Evolutionary conservation across 2,888 invertebrate genomes (phyloP), one percentile per base, ranked within the genome.

Genomic region (Polydesmus complanatus): DNA sequence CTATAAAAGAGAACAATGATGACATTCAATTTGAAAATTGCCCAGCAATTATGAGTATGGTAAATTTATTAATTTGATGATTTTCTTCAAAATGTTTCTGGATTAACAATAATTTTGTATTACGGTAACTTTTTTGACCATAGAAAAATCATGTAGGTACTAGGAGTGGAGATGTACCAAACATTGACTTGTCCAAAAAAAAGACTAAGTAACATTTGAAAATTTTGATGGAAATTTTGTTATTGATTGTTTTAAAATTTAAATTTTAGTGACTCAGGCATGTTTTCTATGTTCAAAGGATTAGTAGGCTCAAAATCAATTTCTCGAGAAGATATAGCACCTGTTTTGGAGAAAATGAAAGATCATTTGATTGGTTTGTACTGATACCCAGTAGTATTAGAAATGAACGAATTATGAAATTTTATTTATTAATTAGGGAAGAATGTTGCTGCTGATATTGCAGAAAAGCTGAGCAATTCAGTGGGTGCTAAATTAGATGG

Each of bases 361-460:
- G 96, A 97, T 73, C 96, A 95, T 73, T 80, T 99, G 60, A 96
- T 98, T 68, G 68, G 78, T 77, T 66, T 14, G 18, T 54, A 8
- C 11, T 14, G 14, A 14, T 11, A 52, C 8, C 53, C 11, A n/a
- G 21, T 11, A 14, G 8, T 52, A 11, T 19, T 11, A 49, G 49
- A n/a, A n/a, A n/a, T n/a, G n/a, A n/a, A n/a, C n/a, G n/a, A n/a
- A n/a, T n/a, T n/a, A 27, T 52, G n/a, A 22, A 14, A 48, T 27
- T 14, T 60, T 60, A 37, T n/a, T 37, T 51, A 47, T 56, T 59
- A 37, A 51, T 54, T 67, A 78, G 79, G 83, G 0, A 99, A 99
- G 76, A 99, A 99, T 75, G 98, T 99, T 0, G 98, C 98, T 14
- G 77, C 93, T 0, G 97, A 99, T 69, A 96, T 99, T 69, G 85